Evolutionary conservation across 2,797 vertebrate genomes (phyloP).

Genomic region (Onychomys leucogaster): DNA sequence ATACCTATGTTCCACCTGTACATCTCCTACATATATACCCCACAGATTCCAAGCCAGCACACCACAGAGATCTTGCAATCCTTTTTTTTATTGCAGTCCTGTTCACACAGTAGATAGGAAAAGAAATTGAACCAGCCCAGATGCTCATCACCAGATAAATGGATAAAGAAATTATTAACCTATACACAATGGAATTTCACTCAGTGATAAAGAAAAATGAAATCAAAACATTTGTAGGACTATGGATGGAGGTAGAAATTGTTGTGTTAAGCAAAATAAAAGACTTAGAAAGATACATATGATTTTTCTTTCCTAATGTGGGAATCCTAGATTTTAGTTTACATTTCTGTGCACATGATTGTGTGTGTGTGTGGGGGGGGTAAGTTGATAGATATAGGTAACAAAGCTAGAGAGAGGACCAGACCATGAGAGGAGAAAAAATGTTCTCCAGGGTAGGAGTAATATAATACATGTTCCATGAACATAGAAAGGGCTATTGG

Average conservation of each 20-base stretch:
- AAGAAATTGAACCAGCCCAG: background rate
- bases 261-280: background rate
- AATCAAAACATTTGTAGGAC: background rate
- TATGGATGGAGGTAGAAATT: background rate
- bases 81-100: background rate
- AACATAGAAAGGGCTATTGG: background rate
- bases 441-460: background rate
- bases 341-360: background rate
- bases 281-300: background rate
- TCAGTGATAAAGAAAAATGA: background rate
- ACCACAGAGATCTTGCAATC: background rate
- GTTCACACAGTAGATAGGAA: background rate
- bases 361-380: too few relatives aligned
- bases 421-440: background rate
- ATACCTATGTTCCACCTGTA: background rate
- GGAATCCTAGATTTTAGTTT: background rate
- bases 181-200: background rate
- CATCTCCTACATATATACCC: background rate
- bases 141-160: background rate
- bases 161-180: background rate
- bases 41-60: background rate
- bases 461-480: background rate
- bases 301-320: background rate
- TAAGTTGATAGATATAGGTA: too few relatives aligned
- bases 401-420: background rate